Evolutionary conservation across 30 jellyfish, hydroid and myxozoan species (phyloP), one percentile per base, ranked within the genome.

Genomic region (Rhopilema esculentum): DNA sequence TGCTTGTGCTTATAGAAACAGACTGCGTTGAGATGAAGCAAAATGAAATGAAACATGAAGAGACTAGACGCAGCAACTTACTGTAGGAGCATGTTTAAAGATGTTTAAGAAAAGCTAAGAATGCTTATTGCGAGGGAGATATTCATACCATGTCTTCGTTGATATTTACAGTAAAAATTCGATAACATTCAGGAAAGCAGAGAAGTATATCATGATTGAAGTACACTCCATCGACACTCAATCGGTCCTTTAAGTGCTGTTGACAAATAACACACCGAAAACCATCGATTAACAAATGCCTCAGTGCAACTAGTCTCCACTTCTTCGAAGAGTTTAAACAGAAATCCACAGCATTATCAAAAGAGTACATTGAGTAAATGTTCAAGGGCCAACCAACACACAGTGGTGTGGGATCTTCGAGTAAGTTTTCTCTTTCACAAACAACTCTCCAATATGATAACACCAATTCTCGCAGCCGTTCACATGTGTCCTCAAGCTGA

Each of bases 341-440:
- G 49, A 72, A 49, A 27, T 75, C 52, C 9, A 72, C 75, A 24
- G 93, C 93, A 71, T 73, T 84, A 69, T 84, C 93, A 61, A 70
- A 84, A 6, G 93, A 84, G 30, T 53, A 84, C 20, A 71, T 27
- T 12, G 93, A 84, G 27, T 1, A n/a, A 27, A 57, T 74, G 64
- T 84, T 84, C 80, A 84, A 66, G 12, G 65, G 87, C 93, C 93
- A 84, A 19, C 93, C 93, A 28, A 84, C 93, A 33, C 93, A 84
- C 24, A 84, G 53, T 4, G 93, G 93, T 2, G 87, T 84, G n/a
- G 93, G 93, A 31, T 73, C 87, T 0, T 48, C 66, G 16, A 33
- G n/a, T 77, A 84, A 32, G 48, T 33, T 26, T 19, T 25, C 21
- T 31, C 82, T 72, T 33, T 84, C 81, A 25, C 93, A 84, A 61